These are phyloP conservation scores for Spodoptera frugiperda DNA, from an alignment of 1,140 invertebrate species.

Conservation along the genomic window DNA sequence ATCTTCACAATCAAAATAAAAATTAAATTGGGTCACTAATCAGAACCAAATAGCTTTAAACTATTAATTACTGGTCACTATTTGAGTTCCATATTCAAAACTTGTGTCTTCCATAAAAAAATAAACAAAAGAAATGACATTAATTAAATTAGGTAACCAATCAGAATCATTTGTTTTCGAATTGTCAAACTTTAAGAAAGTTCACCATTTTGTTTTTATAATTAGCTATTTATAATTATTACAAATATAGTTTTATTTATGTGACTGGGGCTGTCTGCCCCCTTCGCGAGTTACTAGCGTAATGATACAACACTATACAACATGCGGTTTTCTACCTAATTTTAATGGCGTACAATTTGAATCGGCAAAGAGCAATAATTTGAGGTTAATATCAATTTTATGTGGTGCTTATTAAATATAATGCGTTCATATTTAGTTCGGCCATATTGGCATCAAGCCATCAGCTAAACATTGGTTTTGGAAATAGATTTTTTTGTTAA, in stretches of 20 bases:
- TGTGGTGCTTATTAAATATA: slow-evolving; percentile 40
- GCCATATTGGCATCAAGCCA: slow-evolving; percentile 5
- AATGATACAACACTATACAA: slow-evolving; percentile 46
- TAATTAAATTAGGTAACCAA: background rate
- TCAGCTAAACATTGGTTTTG: slow-evolving; percentile 16
- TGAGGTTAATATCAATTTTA: slow-evolving; percentile 46
- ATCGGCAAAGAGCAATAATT: slow-evolving; percentile 43
- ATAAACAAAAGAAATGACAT: background rate
- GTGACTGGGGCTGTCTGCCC: slow-evolving; percentile 35
- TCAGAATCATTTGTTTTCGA: background rate
- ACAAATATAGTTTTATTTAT: too few species aligned
- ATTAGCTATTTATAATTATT: too few species aligned
- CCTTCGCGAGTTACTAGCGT: slow-evolving; percentile 43
- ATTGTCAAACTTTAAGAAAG: background rate
- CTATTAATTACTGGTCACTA: background rate
- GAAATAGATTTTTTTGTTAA: slow-evolving; percentile 13
- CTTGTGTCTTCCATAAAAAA: background rate
- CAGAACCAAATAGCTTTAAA: too few species aligned
- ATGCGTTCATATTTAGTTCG: slow-evolving; percentile 29
- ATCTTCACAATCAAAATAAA: too few species aligned
- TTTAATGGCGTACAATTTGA: slow-evolving; percentile 47
- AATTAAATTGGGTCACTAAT: too few species aligned
- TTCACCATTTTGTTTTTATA: slow-evolving; percentile 12
- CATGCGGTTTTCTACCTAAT: slow-evolving; percentile 48
- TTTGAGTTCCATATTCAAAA: background rate